These are phyloP conservation scores for Rhinogobius similis DNA, from an alignment of 2,113 vertebrate species.

Conservation along the genomic window DNA sequence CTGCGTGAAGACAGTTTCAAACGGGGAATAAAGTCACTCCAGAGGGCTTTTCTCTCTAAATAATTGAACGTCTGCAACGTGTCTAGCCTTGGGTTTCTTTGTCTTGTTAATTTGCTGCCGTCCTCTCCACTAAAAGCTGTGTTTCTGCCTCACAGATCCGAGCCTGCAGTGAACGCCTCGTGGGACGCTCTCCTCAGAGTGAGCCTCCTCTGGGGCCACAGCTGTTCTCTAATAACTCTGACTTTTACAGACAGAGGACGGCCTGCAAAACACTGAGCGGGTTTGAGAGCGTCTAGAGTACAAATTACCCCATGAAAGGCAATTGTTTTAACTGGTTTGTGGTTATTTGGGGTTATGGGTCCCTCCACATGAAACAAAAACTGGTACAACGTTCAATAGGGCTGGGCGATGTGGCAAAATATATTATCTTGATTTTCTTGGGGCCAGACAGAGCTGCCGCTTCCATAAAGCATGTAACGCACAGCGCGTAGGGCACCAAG, in stretches of 20 bases:
- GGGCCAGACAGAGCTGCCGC: too few species aligned
- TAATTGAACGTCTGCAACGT: conserved; percentile 45
- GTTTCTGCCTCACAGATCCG: conserved; percentile 50
- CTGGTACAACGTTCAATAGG: too few species aligned
- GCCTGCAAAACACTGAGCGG: background rate
- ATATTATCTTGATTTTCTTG: too few species aligned
- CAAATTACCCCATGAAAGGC: background rate
- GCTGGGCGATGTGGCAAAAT: too few species aligned
- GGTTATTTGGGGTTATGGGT: too few species aligned
- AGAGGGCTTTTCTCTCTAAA: conserved; percentile 42
- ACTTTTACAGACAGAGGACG: too few species aligned
- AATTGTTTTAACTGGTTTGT: background rate
- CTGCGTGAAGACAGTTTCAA: conserved; percentile 8
- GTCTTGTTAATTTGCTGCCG: conserved; percentile 59
- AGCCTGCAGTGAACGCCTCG: conserved; percentile 35
- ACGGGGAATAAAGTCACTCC: conserved; percentile 10
- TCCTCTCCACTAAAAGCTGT: conserved; percentile 24
- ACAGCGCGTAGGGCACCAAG: too few species aligned
- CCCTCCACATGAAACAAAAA: too few species aligned
- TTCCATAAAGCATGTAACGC: too few species aligned
- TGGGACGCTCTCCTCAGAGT: conserved; percentile 45
- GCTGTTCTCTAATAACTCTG: background rate
- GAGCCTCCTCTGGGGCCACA: background rate
- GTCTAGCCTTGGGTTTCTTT: conserved; percentile 63
- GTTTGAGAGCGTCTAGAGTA: background rate